Conservation (phyloP, 2,797 vertebrate genomes). For the Pogoniulus pusillus region DNA sequence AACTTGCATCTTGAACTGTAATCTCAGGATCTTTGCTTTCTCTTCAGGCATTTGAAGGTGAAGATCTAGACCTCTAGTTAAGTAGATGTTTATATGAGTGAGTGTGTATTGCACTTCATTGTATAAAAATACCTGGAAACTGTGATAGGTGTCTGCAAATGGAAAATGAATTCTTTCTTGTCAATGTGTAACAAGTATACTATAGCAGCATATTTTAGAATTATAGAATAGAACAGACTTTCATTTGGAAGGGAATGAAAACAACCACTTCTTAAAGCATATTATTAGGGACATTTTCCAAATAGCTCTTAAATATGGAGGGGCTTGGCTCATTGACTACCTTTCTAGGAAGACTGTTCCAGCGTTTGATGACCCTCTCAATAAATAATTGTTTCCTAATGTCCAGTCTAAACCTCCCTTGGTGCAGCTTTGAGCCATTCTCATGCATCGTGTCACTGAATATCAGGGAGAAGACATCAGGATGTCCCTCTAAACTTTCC, state of each 20-base stretch:
- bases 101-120: background rate
- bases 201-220: background rate
- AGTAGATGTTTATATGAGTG: background rate
- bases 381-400: too few species aligned
- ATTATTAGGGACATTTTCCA: background rate
- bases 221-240: background rate
- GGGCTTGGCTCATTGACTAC: background rate
- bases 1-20: background rate
- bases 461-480: too few species aligned
- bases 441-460: too few species aligned
- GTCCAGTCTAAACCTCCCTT: too few species aligned
- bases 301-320: background rate
- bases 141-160: background rate
- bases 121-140: background rate
- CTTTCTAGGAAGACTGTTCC: background rate
- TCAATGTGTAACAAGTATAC: background rate
- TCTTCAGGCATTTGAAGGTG: background rate
- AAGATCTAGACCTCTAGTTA: background rate
- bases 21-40: background rate
- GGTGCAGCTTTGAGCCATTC: too few species aligned
- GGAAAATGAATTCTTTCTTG: background rate
- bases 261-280: background rate
- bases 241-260: background rate
- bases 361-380: too few species aligned
- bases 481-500: too few species aligned